Percentiles rank a stretch among this genome's conserved stretches.
Evolutionary conservation across 2,113 vertebrate genomes (phyloP).

Genomic region (Oxygymnocypris stewartii): DNA sequence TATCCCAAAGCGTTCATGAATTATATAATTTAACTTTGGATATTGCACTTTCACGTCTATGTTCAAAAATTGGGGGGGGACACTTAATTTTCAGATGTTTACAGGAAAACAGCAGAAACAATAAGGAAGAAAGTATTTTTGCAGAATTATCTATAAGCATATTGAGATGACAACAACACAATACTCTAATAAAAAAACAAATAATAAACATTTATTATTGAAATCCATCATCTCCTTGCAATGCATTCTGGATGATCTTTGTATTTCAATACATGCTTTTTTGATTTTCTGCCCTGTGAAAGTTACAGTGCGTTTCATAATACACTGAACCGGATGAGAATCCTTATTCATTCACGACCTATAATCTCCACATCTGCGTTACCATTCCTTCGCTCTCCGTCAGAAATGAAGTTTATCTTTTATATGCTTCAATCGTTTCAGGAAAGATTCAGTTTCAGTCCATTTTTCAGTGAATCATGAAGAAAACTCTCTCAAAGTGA

Average conservation of each 20-base stretch:
- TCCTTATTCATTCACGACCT: not conserved
- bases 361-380: not conserved
- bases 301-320: not conserved
- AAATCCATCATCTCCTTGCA: not conserved
- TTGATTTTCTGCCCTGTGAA: not conserved
- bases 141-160: not conserved
- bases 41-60: no score
- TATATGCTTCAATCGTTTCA: not conserved
- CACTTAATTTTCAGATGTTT: not conserved
- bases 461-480: conserved; percentile 2
- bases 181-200: not conserved
- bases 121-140: not conserved
- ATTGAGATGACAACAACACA: not conserved
- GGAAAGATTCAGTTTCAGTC: not conserved
- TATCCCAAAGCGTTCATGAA: no score
- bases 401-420: not conserved
- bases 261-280: not conserved
- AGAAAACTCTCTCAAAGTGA: conserved; percentile 11
- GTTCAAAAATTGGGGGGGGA: no score
- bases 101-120: not conserved
- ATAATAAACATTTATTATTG: not conserved
- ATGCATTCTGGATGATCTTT: not conserved
- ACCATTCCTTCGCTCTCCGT: not conserved
- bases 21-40: no score
- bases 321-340: not conserved